Evolutionary conservation across 2,888 invertebrate species (phyloP), one percentile per base, ranked within the genome.

Genomic region (Caenorhabditis sulstoni): DNA sequence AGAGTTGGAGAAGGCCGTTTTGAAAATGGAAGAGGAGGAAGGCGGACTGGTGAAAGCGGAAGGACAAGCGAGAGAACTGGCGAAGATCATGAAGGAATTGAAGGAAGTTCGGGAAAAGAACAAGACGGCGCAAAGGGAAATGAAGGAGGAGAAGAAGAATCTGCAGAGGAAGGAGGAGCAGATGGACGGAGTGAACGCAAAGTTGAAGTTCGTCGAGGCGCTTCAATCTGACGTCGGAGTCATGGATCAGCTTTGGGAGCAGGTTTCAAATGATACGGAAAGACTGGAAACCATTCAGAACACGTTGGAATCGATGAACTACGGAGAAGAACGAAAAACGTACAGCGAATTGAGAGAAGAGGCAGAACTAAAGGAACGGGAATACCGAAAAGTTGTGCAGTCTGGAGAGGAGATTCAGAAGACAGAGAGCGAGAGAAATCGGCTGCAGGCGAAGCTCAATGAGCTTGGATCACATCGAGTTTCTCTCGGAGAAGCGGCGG

Each of bases 211-310:
- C 0, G 55, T 67, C 8, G 62, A 77, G 57, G 62, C 45, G n/a
- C 39, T 79, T 11, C 79, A 83, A 53, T 50, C 75, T 4, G 84
- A 85, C 41, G 81, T 81, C 4, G 79, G 80, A 4, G 55, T 83
- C 7, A 77, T 83, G 68, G 81, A 85, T 50, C 39, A 61, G 18
- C 57, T 66, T 11, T 62, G 12, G 18, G 37, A 67, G 12, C 52
- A 76, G 22, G 62, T 66, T 1, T 4, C 35, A 9, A 53, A 53
- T 8, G 37, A 79, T 7, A 50, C 59, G 18, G 37, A 23, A 1
- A 35, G 44, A 22, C 50, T 79, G 8, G 53, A 14, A 11, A 39
- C 29, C 0, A 16, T 65, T 39, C 18, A 2, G 8, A 20, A n/a
- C 7, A 7, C 35, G 35, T 22, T 52, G 12, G 29, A 58, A 5